phyloP scores from a whole-genome alignment of 2,797 vertebrate species.

The Phylloscopus collybita region DNA sequence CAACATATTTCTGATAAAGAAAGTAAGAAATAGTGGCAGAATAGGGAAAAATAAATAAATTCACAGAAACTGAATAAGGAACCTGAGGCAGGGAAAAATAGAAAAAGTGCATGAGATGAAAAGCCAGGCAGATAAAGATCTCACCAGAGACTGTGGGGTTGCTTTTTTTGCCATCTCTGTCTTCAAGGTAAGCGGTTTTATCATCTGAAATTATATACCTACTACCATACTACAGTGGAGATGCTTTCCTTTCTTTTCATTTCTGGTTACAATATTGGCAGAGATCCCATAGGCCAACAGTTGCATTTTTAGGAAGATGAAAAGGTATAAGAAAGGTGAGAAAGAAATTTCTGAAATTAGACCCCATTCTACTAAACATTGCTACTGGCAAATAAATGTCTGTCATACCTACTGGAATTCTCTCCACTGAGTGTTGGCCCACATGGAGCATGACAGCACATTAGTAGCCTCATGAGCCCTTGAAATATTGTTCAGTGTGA shows the following conservation, averaged over 20 bases:
- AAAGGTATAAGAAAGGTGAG: background rate
- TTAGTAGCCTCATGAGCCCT: background rate
- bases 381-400: background rate
- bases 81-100: accelerated
- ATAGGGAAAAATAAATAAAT: background rate
- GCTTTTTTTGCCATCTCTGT: background rate
- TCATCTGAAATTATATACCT: background rate
- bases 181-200: background rate
- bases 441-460: background rate
- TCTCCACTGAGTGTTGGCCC: background rate
- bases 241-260: background rate
- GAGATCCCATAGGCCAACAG: background rate
- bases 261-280: background rate
- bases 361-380: background rate
- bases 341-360: background rate
- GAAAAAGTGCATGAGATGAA: accelerated
- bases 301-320: background rate
- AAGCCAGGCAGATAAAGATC: background rate
- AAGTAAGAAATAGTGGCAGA: background rate
- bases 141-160: background rate
- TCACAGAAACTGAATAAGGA: background rate
- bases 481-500: background rate
- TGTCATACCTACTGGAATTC: background rate
- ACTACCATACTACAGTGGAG: background rate
- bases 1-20: background rate